These are phyloP conservation scores for Tetropium fuscum DNA, from an alignment of 2,888 invertebrate genomes.

Conservation along the genomic window DNA sequence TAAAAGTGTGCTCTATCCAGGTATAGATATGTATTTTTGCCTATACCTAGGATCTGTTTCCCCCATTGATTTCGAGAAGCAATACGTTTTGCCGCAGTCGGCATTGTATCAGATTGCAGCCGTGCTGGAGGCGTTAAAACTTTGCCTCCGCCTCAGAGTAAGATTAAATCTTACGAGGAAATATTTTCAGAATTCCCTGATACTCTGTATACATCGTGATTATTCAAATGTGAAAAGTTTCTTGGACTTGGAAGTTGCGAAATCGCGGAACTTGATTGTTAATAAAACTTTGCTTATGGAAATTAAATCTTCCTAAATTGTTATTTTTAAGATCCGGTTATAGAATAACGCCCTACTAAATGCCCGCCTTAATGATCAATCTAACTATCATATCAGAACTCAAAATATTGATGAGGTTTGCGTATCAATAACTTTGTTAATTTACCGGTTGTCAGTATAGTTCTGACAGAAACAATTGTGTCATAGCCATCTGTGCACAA, in stretches of 20 bases:
- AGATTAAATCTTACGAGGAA: conserved; percentile 44
- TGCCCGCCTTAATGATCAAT: too few species aligned
- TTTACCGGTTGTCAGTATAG: too few species aligned
- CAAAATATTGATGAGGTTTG: too few species aligned
- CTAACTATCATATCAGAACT: too few species aligned
- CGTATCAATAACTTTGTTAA: too few species aligned
- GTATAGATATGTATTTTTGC: too few species aligned
- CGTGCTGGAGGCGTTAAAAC: conserved; percentile 38
- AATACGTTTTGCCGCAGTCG: conserved; percentile 42
- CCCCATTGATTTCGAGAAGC: conserved; percentile 33
- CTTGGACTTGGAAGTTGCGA: conserved; percentile 45
- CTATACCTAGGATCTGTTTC: too few species aligned
- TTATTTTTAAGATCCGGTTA: too few species aligned
- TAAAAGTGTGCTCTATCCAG: too few species aligned
- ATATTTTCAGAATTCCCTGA: conserved; percentile 44
- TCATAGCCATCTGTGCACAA: too few species aligned
- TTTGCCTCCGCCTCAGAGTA: conserved; percentile 39
- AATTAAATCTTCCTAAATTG: conserved; percentile 28
- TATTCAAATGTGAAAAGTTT: conserved; percentile 51
- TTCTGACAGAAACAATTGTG: too few species aligned
- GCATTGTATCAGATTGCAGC: conserved; percentile 40
- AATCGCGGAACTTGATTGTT: conserved; percentile 50
- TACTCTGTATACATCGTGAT: conserved; percentile 47
- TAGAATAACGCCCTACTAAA: too few species aligned
- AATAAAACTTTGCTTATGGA: conserved; percentile 49